Conservation (phyloP, 2,888 invertebrate species). For the Alcis repandata region DNA sequence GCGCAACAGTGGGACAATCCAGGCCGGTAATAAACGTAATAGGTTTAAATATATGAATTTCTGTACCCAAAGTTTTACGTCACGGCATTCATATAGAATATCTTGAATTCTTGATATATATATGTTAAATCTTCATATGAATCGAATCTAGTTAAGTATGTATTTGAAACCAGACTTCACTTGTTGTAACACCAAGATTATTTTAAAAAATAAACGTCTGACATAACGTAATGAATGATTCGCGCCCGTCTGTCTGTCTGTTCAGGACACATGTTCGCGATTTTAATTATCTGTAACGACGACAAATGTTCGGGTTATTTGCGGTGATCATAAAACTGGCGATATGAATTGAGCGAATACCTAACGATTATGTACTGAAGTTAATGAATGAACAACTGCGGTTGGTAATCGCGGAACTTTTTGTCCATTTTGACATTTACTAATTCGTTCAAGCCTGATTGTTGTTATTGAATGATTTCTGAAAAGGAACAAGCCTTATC, state of each 20-base stretch:
- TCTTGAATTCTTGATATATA: too few relatives aligned
- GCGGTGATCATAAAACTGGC: slow-evolving; percentile 22
- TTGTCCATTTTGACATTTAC: not conserved
- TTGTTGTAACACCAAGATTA: slow-evolving; percentile 7
- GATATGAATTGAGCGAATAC: slow-evolving; percentile 14
- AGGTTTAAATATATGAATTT: too few relatives aligned
- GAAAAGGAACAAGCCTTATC: too few relatives aligned
- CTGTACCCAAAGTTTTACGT: too few relatives aligned
- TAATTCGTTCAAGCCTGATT: not conserved
- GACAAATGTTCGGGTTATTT: slow-evolving; percentile 58
- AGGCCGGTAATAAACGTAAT: too few relatives aligned
- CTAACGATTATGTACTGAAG: slow-evolving; percentile 2
- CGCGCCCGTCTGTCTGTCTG: slow-evolving; percentile 64
- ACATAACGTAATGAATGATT: slow-evolving; percentile 52
- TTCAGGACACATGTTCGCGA: slow-evolving; percentile 59
- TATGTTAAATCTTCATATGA: not conserved
- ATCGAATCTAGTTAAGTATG: not conserved
- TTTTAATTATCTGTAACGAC: slow-evolving; percentile 60
- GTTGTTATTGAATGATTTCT: too few relatives aligned
- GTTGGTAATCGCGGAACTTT: not conserved
- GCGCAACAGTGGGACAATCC: too few relatives aligned
- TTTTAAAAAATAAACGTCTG: slow-evolving; percentile 35
- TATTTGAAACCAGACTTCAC: slow-evolving; percentile 5
- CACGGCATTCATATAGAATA: too few relatives aligned
- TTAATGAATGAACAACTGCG: slow-evolving; percentile 7